These are phyloP conservation scores for Amphiprion ocellaris DNA, from an alignment of 2,113 vertebrate species.

Conservation along the genomic window DNA sequence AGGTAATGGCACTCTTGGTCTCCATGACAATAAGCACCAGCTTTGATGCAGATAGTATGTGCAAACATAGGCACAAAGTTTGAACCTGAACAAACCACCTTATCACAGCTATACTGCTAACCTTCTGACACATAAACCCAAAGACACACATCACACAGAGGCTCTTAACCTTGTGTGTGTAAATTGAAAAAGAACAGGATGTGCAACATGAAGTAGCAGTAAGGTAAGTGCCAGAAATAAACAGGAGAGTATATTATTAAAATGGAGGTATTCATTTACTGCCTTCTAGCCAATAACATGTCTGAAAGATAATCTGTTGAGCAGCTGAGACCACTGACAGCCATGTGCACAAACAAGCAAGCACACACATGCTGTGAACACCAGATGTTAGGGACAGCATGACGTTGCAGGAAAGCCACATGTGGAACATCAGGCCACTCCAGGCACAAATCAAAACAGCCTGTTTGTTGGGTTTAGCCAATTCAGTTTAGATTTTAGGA, in stretches of 20 bases:
- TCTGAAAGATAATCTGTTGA: conserved; percentile 24
- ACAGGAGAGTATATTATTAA: background rate
- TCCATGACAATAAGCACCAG: background rate
- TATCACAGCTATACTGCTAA: conserved; percentile 18
- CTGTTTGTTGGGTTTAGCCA: conserved; percentile 55
- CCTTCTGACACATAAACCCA: conserved; percentile 33
- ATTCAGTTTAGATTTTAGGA: conserved; percentile 41
- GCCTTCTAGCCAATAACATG: conserved; percentile 7
- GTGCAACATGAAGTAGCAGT: background rate
- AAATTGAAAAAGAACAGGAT: background rate
- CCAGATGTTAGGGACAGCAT: conserved; percentile 49
- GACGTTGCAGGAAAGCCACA: conserved; percentile 25
- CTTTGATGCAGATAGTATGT: background rate
- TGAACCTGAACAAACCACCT: conserved; percentile 24
- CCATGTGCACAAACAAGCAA: conserved; percentile 1
- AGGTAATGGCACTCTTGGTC: too few relatives aligned
- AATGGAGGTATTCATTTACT: conserved; percentile 12
- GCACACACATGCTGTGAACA: conserved; percentile 17
- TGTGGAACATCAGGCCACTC: conserved; percentile 8
- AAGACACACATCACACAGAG: conserved; percentile 3
- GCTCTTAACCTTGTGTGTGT: conserved; percentile 7
- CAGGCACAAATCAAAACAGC: conserved; percentile 45
- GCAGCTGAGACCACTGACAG: conserved; percentile 45
- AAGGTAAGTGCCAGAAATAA: background rate
- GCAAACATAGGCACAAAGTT: conserved; percentile 13